Evolutionary conservation across 2,888 invertebrate genomes (phyloP).

Genomic region (Erebia palarica): DNA sequence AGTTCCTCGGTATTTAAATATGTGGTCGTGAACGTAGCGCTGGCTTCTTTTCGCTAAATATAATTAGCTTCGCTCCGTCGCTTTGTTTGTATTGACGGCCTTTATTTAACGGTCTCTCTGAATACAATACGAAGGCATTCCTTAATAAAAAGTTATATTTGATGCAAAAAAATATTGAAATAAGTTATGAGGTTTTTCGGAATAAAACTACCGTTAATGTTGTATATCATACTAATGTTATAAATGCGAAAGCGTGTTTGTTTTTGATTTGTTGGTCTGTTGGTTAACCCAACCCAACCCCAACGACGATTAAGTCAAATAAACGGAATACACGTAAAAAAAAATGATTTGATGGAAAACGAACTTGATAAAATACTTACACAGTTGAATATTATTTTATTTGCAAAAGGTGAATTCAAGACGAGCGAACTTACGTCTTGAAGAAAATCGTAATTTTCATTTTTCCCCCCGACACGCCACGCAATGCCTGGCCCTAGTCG

Average conservation of each 20-base stretch:
- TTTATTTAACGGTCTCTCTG: conserved; percentile 19
- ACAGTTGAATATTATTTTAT: too few relatives aligned
- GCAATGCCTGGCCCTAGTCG: not conserved
- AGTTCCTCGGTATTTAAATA: not conserved
- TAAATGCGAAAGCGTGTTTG: too few relatives aligned
- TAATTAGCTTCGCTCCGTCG: conserved; percentile 36
- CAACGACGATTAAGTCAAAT: too few relatives aligned
- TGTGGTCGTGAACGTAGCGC: not conserved
- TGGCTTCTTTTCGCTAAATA: conserved; percentile 20
- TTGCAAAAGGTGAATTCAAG: not conserved
- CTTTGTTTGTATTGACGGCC: conserved; percentile 33
- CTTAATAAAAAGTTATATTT: conserved; percentile 16
- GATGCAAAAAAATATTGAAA: too few relatives aligned
- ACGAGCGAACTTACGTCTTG: not conserved
- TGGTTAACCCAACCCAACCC: too few relatives aligned
- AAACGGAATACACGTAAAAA: too few relatives aligned
- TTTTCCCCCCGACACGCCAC: not conserved
- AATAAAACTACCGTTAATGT: too few relatives aligned
- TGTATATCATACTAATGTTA: too few relatives aligned
- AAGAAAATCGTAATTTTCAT: conserved; percentile 4
- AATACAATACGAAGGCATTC: conserved; percentile 16
- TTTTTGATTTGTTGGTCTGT: too few relatives aligned
- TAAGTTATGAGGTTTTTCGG: too few relatives aligned
- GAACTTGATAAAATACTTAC: too few relatives aligned
- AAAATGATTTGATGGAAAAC: too few relatives aligned